Conservation (phyloP, 1,140 invertebrate genomes). For the Hetaerina americana region DNA sequence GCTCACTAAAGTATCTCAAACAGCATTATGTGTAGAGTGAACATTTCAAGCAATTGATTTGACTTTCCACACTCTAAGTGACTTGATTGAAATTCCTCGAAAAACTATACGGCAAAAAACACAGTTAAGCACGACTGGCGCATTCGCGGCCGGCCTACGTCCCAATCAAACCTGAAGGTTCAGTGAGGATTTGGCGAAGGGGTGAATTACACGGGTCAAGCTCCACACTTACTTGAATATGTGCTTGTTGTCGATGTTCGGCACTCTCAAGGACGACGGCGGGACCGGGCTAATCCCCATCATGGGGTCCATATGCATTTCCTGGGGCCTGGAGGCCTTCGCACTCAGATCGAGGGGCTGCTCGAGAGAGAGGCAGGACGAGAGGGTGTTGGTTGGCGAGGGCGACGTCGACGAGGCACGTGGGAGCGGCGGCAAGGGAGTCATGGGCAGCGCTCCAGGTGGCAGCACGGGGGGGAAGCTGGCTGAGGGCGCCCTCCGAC, state of each 20-base stretch:
- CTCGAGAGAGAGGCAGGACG: slow-evolving; percentile 12
- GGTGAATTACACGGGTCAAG: no score
- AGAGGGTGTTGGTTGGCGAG: slow-evolving; percentile 9
- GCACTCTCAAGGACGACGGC: slow-evolving; percentile 16
- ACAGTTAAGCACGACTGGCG: no score
- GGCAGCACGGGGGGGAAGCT: slow-evolving; percentile 12
- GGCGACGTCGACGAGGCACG: slow-evolving; percentile 4
- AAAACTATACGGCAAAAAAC: no score
- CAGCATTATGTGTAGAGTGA: no score
- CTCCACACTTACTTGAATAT: slow-evolving; percentile 56
- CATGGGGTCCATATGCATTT: not conserved
- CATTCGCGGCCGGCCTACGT: no score
- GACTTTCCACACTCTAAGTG: no score
- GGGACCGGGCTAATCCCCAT: not conserved
- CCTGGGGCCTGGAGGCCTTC: slow-evolving; percentile 10
- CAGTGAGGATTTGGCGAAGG: no score
- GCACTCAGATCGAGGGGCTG: slow-evolving; percentile 24
- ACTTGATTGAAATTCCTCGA: no score
- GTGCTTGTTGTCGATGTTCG: slow-evolving; percentile 42
- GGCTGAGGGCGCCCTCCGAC: not conserved
- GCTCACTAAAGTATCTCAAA: no score
- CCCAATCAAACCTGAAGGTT: no score
- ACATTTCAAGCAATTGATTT: no score
- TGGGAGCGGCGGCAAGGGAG: not conserved
- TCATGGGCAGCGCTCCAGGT: slow-evolving; percentile 8